phyloP scores from a whole-genome alignment of 64 coral and sea anemone species.

The Pocillopora verrucosa region DNA sequence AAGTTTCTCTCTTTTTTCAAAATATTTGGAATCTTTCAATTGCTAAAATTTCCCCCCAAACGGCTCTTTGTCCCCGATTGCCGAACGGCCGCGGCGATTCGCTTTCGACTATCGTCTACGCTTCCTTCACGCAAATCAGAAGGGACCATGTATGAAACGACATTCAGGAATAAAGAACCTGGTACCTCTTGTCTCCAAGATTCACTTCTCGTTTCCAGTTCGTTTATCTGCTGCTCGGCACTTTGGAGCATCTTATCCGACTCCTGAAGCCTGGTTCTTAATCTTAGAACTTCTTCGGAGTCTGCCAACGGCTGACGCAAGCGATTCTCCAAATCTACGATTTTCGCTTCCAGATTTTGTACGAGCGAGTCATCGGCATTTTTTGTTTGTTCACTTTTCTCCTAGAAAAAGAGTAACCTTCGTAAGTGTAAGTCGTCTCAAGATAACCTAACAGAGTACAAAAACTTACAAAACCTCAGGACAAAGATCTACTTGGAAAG shows the following conservation, averaged over 20 bases:
- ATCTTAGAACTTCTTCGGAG: slow-evolving; percentile 27
- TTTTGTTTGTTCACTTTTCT: slow-evolving; percentile 44
- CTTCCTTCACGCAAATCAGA: slow-evolving; percentile 23
- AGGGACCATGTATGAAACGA: no score
- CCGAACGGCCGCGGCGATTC: slow-evolving; percentile 67
- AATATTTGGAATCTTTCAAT: background rate
- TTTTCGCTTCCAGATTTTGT: slow-evolving; percentile 55
- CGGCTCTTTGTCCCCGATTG: slow-evolving; percentile 41
- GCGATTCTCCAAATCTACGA: slow-evolving; percentile 58
- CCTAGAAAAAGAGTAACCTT: slow-evolving; percentile 20
- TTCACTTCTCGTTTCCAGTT: slow-evolving; percentile 58
- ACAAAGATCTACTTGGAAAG: no score
- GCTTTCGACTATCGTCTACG: slow-evolving; percentile 62
- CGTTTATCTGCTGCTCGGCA: slow-evolving; percentile 29
- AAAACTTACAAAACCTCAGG: no score
- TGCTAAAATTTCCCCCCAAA: slow-evolving; percentile 50
- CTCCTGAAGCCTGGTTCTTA: slow-evolving; percentile 50
- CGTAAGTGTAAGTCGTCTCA: no score
- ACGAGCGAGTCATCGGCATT: slow-evolving; percentile 59
- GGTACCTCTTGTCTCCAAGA: slow-evolving; percentile 64
- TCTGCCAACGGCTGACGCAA: slow-evolving; percentile 24
- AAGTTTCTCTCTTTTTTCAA: no score
- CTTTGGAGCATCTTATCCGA: slow-evolving; percentile 17
- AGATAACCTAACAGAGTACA: no score
- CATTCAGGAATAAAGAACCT: background rate